Base-by-base conservation (phyloP, 1,140 invertebrate genomes). In the Cotesia vestalis region DNA sequence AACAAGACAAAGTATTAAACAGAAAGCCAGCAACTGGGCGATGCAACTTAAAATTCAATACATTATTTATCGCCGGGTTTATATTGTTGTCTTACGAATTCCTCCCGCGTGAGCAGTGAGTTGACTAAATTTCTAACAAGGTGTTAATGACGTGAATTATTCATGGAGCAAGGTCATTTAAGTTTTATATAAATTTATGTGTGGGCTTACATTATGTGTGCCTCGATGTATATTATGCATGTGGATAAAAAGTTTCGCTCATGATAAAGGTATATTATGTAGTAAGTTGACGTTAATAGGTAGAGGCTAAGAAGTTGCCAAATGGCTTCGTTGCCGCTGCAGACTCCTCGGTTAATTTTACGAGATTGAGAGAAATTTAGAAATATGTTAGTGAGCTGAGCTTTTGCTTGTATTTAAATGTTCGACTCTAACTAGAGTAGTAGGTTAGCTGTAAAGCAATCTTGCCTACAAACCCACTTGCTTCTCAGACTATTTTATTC, bases 361-460 rank as follows among this genome's bases (percentile, higher is more conserved):
- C 12, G 38, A 67, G 66, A 67, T 67, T 46, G 40, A 67, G 52
- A 67, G 66, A 40, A 40, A 55, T 67, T 67, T 34, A 27, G 35
- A 67, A 51, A 40, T 67, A 35, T 14, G 36, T 62, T 12, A 34
- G n/a, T 4, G 40, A 9, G 40, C 40, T 0, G 27, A 27, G 27
- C 27, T 27, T 27, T 46, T 46, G 40, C 40, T 46, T 46, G 40
- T 46, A 46, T 46, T 46, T 46, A 46, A 46, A 46, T 46, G 5
- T 46, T 46, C 9, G 5, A 36, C 20, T 67, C 53, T 55, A 38
- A 67, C 52, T 67, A 53, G 51, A 67, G 34, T 51, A 67, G 51
- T 67, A 67, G 66, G 66, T 55, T 67, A 67, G 51, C 11, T 67
- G 51, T 53, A 55, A 36, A 67, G 66, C 51, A 67, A 67, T 67